Conservation (phyloP, 2,113 vertebrate species). For the Trematomus loennbergii region DNA sequence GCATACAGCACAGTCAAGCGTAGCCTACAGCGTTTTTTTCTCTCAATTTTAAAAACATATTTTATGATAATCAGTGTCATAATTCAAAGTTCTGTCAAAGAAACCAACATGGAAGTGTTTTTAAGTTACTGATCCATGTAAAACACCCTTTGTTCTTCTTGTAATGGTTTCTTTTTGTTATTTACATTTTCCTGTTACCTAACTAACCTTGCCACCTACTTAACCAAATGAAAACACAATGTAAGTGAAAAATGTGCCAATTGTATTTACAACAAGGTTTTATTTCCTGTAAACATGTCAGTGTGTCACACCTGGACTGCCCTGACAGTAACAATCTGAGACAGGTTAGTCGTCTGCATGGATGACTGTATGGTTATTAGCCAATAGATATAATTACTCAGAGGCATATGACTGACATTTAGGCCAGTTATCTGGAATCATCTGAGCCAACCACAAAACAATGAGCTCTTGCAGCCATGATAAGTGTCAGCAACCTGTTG, state of each 20-base stretch:
- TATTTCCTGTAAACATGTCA: constrained; percentile 9
- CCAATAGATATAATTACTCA: neutral
- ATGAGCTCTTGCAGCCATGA: constrained; percentile 8
- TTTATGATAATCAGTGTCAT: neutral
- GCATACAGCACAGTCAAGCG: too few relatives aligned
- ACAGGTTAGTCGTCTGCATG: constrained; percentile 2
- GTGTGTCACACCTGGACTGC: constrained; percentile 2
- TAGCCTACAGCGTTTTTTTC: too few relatives aligned
- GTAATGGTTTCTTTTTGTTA: neutral
- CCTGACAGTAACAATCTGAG: neutral
- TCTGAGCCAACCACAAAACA: constrained; percentile 22
- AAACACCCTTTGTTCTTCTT: neutral
- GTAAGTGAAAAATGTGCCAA: neutral
- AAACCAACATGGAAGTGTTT: neutral
- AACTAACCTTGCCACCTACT: neutral
- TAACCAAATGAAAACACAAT: neutral
- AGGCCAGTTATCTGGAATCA: neutral
- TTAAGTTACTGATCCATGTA: neutral
- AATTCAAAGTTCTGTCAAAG: neutral
- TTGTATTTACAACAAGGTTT: neutral
- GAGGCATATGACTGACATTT: constrained; percentile 4
- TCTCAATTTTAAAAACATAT: neutral
- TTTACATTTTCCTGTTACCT: neutral
- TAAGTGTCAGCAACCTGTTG: constrained; percentile 69
- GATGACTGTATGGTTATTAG: neutral